Conservation (phyloP, 2,113 vertebrate species). For the Sminthopsis crassicaudata region DNA sequence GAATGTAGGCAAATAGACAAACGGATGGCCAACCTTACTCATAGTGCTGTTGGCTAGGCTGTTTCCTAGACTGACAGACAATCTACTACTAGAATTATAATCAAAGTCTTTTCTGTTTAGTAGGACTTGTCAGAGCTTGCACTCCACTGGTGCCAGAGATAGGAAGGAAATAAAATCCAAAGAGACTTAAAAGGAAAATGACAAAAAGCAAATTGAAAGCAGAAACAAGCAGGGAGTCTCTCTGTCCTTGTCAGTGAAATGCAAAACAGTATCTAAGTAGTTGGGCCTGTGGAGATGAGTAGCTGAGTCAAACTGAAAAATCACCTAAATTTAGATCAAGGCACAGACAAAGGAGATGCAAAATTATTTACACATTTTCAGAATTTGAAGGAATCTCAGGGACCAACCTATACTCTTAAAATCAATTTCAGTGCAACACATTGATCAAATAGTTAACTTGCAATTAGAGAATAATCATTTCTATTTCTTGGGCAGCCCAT, state of each 20-base stretch:
- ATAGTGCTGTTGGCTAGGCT: background rate
- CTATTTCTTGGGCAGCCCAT: background rate
- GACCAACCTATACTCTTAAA: background rate
- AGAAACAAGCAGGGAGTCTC: background rate
- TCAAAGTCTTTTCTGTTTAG: background rate
- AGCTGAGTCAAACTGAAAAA: background rate
- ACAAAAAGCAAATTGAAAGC: background rate
- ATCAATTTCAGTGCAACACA: background rate
- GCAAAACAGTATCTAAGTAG: background rate
- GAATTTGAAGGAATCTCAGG: background rate
- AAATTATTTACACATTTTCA: background rate
- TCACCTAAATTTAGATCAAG: background rate
- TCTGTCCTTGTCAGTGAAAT: background rate
- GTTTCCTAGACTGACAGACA: background rate
- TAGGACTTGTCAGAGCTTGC: background rate
- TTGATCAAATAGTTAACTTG: background rate
- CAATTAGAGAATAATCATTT: background rate
- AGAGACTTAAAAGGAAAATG: background rate
- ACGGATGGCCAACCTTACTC: background rate
- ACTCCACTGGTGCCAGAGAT: background rate
- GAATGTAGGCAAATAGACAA: background rate
- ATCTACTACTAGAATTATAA: background rate
- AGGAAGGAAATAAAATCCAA: background rate
- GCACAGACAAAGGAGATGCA: background rate
- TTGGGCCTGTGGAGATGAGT: conserved; percentile 1